Base-by-base conservation (phyloP, 1,140 invertebrate genomes). In the Macrocentrus cingulum region DNA sequence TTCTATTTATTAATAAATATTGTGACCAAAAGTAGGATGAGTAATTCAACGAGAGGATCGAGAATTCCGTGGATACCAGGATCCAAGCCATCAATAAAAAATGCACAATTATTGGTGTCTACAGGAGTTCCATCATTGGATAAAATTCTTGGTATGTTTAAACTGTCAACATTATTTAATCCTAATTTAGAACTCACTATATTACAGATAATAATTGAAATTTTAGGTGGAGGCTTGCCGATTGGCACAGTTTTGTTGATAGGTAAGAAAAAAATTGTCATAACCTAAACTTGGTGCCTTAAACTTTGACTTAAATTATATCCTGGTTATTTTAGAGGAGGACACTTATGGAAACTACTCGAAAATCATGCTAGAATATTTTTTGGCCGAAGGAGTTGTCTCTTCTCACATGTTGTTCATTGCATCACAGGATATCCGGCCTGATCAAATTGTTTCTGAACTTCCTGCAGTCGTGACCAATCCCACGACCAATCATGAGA, bases 361-460 rank as follows among this genome's bases (percentile, higher is more conserved):
- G 20, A 86, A 88, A 77, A 77, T 90, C 22, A 75, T 94, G 59
- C 74, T 87, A 11, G 92, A 91, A 71, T 93, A 92, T 74, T 95
- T 90, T 63, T 72, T 92, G 61, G 88, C 91, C 20, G 92, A 95
- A 81, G 90, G 90, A 32, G 74, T 91, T 25, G 83, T 87, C 11
- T 87, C 83, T 58, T 82, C 84, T 19, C 91, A 95, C 76, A 78
- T 83, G 42, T 63, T 90, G 29, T 83, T 90, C 62, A 68, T 93
- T 56, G 87, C 86, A 49, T 90, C 88, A 66, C 82, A 88, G 67
- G 87, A 92, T 79, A 74, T 83, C 52, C 80, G 87, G 70, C 85
- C 89, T 13, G 68, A 82, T 9, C 76, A 85, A 62, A 76, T 92
- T 56, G 77, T 88, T 67, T 80, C 81, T 68, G 78, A 80, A 61